Evolutionary conservation across 2,113 vertebrate genomes (phyloP).

Genomic region (Aspidoscelis tigris): DNA sequence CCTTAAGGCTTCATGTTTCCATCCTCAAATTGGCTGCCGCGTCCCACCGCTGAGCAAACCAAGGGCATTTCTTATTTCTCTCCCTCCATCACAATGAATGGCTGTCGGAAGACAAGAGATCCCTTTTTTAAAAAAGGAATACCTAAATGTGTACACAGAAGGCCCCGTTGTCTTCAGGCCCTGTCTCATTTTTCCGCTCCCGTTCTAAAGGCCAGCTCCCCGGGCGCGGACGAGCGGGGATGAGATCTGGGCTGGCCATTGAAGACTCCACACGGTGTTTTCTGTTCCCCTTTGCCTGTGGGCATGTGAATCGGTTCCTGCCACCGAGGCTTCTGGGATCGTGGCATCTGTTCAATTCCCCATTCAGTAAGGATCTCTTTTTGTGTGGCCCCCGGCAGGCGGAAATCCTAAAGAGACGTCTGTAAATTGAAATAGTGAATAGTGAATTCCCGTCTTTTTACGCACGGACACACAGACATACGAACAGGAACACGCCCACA

Average conservation of each 20-base stretch:
- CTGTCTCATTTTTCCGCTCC: constrained; percentile 50
- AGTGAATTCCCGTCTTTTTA: too few species aligned
- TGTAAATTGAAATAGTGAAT: background rate
- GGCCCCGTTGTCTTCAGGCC: constrained; percentile 38
- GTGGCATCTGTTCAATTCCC: constrained; percentile 7
- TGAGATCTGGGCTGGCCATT: constrained; percentile 11
- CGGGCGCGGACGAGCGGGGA: constrained; percentile 39
- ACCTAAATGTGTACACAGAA: constrained; percentile 39
- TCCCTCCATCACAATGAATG: constrained; percentile 16
- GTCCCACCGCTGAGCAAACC: background rate
- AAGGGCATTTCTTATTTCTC: constrained; percentile 21
- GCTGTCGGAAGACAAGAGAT: constrained; percentile 43
- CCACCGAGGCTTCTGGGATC: constrained; percentile 57
- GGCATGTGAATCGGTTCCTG: constrained; percentile 27
- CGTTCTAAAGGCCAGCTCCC: background rate
- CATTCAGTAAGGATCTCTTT: constrained; percentile 24
- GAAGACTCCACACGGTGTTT: background rate
- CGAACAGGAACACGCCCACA: too few species aligned
- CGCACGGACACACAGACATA: too few species aligned
- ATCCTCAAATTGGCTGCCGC: background rate
- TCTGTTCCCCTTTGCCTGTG: background rate
- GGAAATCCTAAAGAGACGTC: background rate
- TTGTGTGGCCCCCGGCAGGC: background rate
- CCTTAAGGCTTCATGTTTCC: background rate
- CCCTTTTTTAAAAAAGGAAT: constrained; percentile 29